Conservation (phyloP, 2,797 vertebrate species). For the Phrynocephalus vlangalii region DNA sequence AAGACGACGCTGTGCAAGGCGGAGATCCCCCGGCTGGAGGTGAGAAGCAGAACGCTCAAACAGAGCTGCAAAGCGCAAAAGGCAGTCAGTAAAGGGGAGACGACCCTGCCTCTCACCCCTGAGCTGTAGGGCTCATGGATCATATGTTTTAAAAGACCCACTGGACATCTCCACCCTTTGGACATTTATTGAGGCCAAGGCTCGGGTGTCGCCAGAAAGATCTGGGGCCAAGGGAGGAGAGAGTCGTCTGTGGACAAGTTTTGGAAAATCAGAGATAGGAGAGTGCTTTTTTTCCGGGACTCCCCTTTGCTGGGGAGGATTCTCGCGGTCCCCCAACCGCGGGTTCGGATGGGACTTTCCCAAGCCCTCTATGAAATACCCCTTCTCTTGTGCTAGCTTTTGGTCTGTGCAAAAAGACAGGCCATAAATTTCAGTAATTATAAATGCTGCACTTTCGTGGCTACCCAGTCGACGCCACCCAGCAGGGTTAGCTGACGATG, state of each 20-base stretch:
- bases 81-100: not conserved
- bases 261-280: no score
- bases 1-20: slow-evolving; percentile 78
- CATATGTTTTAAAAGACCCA: no score
- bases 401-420: not conserved
- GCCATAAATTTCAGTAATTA: not conserved
- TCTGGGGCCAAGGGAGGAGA: not conserved
- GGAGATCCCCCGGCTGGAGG: slow-evolving; percentile 69
- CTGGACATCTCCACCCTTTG: no score
- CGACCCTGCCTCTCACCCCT: no score
- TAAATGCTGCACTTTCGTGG: not conserved
- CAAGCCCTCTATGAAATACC: no score
- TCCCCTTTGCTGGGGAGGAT: no score
- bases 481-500: not conserved
- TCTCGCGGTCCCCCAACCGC: no score
- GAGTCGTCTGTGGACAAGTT: no score
- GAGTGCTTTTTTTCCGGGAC: no score
- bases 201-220: not conserved
- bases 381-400: not conserved
- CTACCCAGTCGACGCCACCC: not conserved
- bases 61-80: slow-evolving; percentile 79
- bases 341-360: no score
- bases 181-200: no score
- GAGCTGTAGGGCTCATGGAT: no score
- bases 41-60: slow-evolving; percentile 84